A percentile compares a stretch with the other conserved stretches of the same genome.
Conservation (phyloP, 2,797 vertebrate genomes). For the Hirundo rustica region DNA sequence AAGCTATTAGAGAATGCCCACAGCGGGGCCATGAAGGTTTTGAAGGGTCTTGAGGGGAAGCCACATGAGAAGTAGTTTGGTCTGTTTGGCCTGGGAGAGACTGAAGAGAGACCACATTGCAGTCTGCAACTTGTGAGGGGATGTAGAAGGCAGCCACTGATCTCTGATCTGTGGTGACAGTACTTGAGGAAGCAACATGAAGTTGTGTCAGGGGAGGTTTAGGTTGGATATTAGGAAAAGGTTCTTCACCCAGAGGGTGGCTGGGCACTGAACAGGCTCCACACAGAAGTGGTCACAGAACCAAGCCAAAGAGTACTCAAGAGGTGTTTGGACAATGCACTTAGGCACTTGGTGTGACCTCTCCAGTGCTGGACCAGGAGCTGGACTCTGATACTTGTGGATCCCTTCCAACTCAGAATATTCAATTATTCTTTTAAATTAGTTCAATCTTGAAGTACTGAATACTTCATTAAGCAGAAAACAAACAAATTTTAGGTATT, state of each 20-base stretch:
- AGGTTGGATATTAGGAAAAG: background rate
- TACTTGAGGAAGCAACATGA: background rate
- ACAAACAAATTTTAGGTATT: background rate
- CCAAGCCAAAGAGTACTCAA: background rate
- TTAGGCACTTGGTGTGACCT: background rate
- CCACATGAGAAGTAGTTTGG: background rate
- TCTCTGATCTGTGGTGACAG: background rate
- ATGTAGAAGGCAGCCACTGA: accelerated
- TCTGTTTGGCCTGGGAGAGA: background rate
- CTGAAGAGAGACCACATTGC: background rate
- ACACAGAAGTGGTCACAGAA: background rate
- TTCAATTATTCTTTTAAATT: background rate
- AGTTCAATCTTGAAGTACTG: background rate
- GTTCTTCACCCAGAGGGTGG: background rate
- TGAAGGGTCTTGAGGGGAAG: background rate
- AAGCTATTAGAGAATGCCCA: background rate
- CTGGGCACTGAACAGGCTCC: background rate
- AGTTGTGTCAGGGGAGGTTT: background rate
- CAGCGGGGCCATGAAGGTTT: background rate
- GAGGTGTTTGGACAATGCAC: background rate
- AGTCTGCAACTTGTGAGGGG: background rate
- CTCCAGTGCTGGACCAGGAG: background rate
- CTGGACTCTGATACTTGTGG: background rate
- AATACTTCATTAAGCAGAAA: background rate
- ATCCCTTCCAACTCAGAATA: background rate